A percentile compares a stretch with the other conserved stretches of the same genome.
phyloP scores from a whole-genome alignment of 2,113 vertebrate species.

The Zosterops hypoxanthus region DNA sequence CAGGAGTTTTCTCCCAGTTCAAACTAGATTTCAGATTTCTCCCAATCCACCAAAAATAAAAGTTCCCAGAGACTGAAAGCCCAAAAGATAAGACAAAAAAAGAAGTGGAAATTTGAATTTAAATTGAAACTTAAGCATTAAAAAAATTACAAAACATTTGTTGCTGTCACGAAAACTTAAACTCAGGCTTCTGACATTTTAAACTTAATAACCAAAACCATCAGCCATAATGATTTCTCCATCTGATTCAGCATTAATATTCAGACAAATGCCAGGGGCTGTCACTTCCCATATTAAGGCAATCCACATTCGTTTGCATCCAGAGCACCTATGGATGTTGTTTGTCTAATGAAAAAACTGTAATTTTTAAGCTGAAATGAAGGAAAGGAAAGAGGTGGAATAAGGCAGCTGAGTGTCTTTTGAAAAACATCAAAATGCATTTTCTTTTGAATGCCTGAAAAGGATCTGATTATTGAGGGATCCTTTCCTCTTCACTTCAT shows the following conservation, averaged over 20 bases:
- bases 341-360: conserved; percentile 42
- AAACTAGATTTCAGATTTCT: background rate
- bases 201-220: conserved; percentile 55
- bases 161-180: conserved; percentile 45
- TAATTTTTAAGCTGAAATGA: conserved; percentile 40
- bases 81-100: background rate
- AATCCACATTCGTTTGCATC: conserved; percentile 50
- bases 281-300: conserved; percentile 58
- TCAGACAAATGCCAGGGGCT: conserved; percentile 25
- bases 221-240: conserved; percentile 45
- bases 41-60: background rate
- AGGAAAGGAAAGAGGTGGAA: conserved; percentile 14
- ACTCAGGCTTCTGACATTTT: conserved; percentile 30
- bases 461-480: conserved; percentile 37
- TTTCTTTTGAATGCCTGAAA: conserved; percentile 39
- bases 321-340: conserved; percentile 11
- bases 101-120: conserved; percentile 27
- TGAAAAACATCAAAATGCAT: conserved; percentile 40
- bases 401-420: conserved; percentile 15
- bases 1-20: background rate
- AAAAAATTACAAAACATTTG: conserved; percentile 51
- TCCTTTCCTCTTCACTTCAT: conserved; percentile 43
- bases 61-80: background rate
- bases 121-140: conserved; percentile 49
- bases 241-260: conserved; percentile 33